These are phyloP conservation scores for Hozukius guyotensis DNA, from an alignment of 2,797 vertebrate genomes.

Conservation along the genomic window DNA sequence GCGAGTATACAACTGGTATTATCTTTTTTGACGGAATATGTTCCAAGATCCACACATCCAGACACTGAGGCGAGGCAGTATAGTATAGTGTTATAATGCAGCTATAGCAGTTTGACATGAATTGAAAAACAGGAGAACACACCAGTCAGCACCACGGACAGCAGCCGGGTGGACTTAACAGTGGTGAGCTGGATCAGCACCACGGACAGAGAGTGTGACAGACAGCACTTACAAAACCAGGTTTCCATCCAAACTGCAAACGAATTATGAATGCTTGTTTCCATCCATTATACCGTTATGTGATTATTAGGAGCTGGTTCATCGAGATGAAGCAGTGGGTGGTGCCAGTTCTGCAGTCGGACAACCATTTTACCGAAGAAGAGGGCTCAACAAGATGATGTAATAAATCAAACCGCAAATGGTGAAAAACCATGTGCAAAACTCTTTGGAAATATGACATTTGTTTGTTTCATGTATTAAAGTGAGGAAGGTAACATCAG, in stretches of 20 bases:
- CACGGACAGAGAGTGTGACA: not conserved
- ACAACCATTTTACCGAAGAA: not conserved
- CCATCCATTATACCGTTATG: not conserved
- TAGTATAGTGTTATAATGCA: not conserved
- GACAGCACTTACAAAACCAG: not conserved
- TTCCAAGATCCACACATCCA: not conserved
- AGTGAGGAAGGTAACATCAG: too few species aligned
- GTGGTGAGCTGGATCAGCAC: not conserved
- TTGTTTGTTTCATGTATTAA: too few species aligned
- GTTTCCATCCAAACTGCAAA: not conserved
- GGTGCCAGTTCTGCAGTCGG: not conserved
- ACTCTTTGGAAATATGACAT: too few species aligned
- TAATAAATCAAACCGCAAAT: too few species aligned
- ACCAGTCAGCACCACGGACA: conserved; percentile 23
- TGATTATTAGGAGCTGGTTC: not conserved
- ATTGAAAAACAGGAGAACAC: not conserved
- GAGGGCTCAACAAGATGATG: not conserved
- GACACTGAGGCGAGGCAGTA: not conserved
- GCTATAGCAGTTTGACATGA: not conserved
- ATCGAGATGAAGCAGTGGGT: not conserved
- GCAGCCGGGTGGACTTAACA: not conserved
- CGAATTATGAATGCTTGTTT: not conserved
- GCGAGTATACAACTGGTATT: not conserved
- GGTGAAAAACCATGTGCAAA: too few species aligned
- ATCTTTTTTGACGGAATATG: not conserved